Percentiles rank a stretch among this genome's conserved stretches.
Conservation (phyloP, 1,140 invertebrate genomes). For the Bombus confusus region DNA sequence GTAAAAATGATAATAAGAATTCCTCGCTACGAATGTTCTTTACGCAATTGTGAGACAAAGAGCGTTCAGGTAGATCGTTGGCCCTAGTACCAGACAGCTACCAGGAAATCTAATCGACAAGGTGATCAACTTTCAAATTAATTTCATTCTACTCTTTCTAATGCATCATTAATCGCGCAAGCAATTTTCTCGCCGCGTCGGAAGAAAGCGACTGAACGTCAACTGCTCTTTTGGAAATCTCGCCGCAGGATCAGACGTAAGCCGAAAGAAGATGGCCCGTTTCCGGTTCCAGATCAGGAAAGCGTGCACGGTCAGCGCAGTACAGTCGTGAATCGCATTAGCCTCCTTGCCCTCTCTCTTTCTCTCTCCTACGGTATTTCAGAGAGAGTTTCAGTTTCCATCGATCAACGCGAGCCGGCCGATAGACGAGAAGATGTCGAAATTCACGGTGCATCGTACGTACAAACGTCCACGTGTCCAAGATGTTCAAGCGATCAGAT, state of each 20-base stretch:
- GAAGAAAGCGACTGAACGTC: not conserved
- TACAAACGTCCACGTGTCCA: not conserved
- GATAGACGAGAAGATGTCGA: slow-evolving; percentile 25
- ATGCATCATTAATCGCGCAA: too few species aligned
- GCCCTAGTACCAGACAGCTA: too few species aligned
- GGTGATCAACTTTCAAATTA: too few species aligned
- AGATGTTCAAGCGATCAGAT: not conserved
- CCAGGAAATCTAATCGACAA: too few species aligned
- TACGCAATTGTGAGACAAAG: too few species aligned
- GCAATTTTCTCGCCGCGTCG: too few species aligned
- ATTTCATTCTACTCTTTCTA: too few species aligned
- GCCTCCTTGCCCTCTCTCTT: slow-evolving; percentile 67
- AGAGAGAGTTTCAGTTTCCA: slow-evolving; percentile 63
- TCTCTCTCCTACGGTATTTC: slow-evolving; percentile 52
- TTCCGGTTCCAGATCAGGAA: slow-evolving; percentile 70
- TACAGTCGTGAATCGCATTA: slow-evolving; percentile 70
- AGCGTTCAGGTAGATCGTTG: too few species aligned
- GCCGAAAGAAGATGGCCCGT: slow-evolving; percentile 21
- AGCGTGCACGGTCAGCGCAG: slow-evolving; percentile 41
- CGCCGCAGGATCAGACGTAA: not conserved
- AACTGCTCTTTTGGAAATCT: slow-evolving; percentile 13
- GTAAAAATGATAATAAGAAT: not conserved
- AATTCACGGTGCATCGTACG: slow-evolving; percentile 31
- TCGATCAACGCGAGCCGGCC: slow-evolving; percentile 7
- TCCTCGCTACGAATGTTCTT: not conserved